Conservation (phyloP, 2,888 invertebrate species). For the Sisyra nigra region DNA sequence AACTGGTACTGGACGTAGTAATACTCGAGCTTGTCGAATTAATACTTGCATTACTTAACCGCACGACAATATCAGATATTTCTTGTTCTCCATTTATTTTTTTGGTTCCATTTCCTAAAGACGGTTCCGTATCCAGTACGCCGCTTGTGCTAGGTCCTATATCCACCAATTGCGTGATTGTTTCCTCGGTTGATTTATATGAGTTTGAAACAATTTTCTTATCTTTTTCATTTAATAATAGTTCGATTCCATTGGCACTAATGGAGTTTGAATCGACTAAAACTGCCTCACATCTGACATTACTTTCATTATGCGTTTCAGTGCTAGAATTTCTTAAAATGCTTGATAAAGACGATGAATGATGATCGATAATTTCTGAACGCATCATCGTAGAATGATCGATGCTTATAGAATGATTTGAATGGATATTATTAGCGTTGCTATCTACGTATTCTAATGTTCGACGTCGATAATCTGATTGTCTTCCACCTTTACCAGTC, state of each 20-base stretch:
- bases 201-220: conserved; percentile 1
- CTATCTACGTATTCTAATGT: conserved; percentile 29
- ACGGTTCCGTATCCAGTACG: too few species aligned
- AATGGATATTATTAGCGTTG: conserved; percentile 23
- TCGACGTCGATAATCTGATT: conserved; percentile 24
- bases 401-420: conserved; percentile 9
- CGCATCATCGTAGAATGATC: conserved; percentile 11
- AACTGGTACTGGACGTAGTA: conserved; percentile 30
- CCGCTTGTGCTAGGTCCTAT: too few species aligned
- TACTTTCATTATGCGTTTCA: conserved; percentile 10
- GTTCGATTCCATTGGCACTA: conserved; percentile 11
- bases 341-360: conserved; percentile 7
- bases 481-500: conserved; percentile 23
- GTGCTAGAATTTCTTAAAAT: conserved; percentile 9
- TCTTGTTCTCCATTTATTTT: neutral
- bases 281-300: conserved; percentile 10
- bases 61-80: conserved; percentile 23
- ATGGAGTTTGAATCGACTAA: conserved; percentile 12
- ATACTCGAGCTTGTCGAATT: conserved; percentile 26
- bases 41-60: conserved; percentile 36
- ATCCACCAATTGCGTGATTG: conserved; percentile 2
- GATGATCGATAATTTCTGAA: conserved; percentile 16
- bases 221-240: conserved; percentile 7
- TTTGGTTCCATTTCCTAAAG: neutral
- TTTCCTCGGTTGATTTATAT: conserved; percentile 8